Evolutionary conservation across 2,797 vertebrate genomes (phyloP).

Genomic region (Tapera naevia): DNA sequence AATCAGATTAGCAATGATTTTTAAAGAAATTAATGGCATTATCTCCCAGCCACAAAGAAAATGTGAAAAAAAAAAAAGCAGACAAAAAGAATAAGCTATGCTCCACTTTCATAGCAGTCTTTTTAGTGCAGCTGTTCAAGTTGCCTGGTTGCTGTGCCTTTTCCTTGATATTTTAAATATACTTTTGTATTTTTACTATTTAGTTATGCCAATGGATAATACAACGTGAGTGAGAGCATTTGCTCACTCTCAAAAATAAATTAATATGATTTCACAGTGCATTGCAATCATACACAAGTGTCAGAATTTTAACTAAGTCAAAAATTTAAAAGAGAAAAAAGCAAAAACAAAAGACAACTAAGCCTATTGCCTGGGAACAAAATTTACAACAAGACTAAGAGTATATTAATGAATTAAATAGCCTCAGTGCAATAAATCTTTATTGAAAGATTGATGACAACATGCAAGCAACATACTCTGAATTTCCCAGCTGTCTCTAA

Average conservation of each 20-base stretch:
- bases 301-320: constrained; percentile 10
- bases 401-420: constrained; percentile 57
- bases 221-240: not conserved
- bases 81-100: not conserved
- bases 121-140: not conserved
- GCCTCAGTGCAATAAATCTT: constrained; percentile 43
- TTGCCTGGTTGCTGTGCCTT: not conserved
- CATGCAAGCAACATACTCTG: constrained; percentile 8
- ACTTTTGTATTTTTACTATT: not conserved
- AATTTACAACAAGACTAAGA: constrained; percentile 49
- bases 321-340: constrained; percentile 56
- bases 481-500: not conserved
- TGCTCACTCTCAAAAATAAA: not conserved
- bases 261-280: not conserved
- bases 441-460: constrained; percentile 53
- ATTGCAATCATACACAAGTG: not conserved
- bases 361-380: constrained; percentile 10
- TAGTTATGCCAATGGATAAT: not conserved
- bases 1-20: constrained; percentile 1
- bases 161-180: not conserved
- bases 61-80: not conserved
- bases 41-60: constrained; percentile 1
- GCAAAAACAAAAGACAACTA: not conserved
- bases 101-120: not conserved
- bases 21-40: not conserved